phyloP scores from a whole-genome alignment of 2,113 vertebrate species.

The Cyprinodon variegatus region DNA sequence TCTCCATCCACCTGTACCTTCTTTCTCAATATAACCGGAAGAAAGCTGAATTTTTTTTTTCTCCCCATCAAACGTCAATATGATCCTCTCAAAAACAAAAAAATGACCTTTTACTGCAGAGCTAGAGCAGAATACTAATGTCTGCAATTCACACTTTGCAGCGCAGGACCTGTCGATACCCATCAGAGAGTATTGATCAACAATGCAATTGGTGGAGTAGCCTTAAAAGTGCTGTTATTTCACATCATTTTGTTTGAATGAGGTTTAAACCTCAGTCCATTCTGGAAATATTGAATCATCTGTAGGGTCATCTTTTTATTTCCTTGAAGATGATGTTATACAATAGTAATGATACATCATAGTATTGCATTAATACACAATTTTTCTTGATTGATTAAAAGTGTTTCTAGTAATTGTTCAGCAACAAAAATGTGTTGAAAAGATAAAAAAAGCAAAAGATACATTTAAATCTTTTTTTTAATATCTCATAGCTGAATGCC shows the following conservation, averaged over 20 bases:
- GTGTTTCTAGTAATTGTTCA: background rate
- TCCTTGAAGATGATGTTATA: background rate
- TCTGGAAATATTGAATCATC: background rate
- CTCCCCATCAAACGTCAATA: slow-evolving; percentile 20
- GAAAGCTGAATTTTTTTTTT: slow-evolving; percentile 11
- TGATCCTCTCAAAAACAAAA: slow-evolving; percentile 23
- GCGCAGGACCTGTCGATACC: slow-evolving; percentile 19
- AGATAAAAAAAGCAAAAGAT: background rate
- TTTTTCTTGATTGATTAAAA: background rate
- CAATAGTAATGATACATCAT: background rate
- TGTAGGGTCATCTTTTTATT: background rate
- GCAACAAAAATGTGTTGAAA: background rate
- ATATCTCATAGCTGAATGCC: too few relatives aligned
- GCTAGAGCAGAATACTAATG: slow-evolving; percentile 51
- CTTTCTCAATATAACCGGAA: slow-evolving; percentile 14
- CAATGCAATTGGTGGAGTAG: background rate
- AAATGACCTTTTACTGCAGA: slow-evolving; percentile 44
- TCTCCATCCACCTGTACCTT: background rate
- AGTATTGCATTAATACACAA: background rate
- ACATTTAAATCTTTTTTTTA: background rate
- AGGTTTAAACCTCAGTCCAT: background rate
- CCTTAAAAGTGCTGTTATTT: slow-evolving; percentile 5
- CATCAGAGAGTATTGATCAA: slow-evolving; percentile 40
- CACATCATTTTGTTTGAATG: background rate
- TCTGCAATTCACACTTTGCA: slow-evolving; percentile 8